phyloP scores from a whole-genome alignment of 2,888 invertebrate genomes.

The Cheiracanthium punctorium region DNA sequence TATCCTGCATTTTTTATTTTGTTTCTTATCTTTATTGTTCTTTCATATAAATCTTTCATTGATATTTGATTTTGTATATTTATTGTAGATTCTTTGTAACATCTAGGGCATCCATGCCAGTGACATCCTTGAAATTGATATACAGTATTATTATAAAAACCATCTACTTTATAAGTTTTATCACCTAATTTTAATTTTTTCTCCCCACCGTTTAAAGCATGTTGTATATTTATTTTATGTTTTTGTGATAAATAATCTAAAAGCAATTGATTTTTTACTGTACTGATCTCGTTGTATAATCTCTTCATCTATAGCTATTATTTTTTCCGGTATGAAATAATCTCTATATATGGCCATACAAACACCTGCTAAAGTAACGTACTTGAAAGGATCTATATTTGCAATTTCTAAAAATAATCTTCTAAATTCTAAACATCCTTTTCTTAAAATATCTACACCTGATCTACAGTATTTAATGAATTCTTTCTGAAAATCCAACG shows the following conservation, averaged over 20 bases:
- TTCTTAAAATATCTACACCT: constrained; percentile 26
- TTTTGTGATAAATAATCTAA: too few species aligned
- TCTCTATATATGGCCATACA: too few species aligned
- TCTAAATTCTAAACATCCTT: constrained; percentile 25
- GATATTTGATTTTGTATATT: background rate
- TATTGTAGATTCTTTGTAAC: too few species aligned
- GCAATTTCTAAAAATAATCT: constrained; percentile 19
- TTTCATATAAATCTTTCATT: background rate
- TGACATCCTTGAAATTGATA: background rate
- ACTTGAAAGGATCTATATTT: background rate
- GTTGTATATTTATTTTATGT: too few species aligned
- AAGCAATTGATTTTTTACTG: constrained; percentile 18
- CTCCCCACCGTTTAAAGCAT: constrained; percentile 7
- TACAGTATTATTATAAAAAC: too few species aligned
- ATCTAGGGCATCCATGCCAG: constrained; percentile 12
- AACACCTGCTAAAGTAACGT: constrained; percentile 14
- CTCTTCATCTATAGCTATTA: constrained; percentile 12
- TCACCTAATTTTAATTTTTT: constrained; percentile 13
- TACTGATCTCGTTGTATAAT: background rate
- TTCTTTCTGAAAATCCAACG: constrained; percentile 23
- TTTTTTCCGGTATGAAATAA: too few species aligned
- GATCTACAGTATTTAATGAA: constrained; percentile 16
- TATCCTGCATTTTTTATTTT: too few species aligned
- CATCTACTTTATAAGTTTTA: constrained; percentile 3
- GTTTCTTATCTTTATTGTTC: too few species aligned